phyloP scores from a whole-genome alignment of 2,888 invertebrate genomes.

The Troilus luridus region DNA sequence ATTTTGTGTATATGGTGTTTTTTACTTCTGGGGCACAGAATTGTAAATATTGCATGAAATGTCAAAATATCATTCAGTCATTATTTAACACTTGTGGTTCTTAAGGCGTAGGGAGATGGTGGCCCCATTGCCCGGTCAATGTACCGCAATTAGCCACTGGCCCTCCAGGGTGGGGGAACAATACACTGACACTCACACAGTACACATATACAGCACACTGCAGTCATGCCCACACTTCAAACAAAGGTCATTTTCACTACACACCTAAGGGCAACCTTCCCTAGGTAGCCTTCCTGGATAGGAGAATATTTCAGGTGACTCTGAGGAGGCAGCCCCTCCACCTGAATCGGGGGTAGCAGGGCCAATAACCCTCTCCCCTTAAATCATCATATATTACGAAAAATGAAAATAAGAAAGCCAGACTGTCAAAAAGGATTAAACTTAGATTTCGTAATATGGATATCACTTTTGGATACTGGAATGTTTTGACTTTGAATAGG shows the following conservation, averaged over 20 bases:
- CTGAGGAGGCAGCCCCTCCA: neutral
- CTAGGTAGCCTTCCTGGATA: too few species aligned
- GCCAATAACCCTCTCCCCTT: neutral
- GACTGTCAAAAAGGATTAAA: neutral
- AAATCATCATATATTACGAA: neutral
- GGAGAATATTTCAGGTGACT: too few species aligned
- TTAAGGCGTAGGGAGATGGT: conserved; percentile 1
- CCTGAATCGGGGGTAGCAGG: neutral
- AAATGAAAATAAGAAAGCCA: neutral
- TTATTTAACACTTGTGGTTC: neutral
- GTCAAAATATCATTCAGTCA: neutral
- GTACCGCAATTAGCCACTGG: neutral
- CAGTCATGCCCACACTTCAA: neutral
- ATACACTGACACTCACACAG: neutral
- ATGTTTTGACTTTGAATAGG: conserved; percentile 29
- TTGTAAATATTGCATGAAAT: neutral
- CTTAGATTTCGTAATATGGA: neutral
- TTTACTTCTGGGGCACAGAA: too few species aligned
- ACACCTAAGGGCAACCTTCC: too few species aligned
- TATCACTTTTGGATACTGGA: neutral
- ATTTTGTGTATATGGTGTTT: too few species aligned
- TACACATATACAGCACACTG: neutral
- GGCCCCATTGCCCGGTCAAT: neutral
- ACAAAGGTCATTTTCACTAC: neutral
- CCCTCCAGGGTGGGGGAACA: neutral